These are phyloP conservation scores for Chondrilla cf. caribensis DNA, from an alignment of 37 sponge, comb jelly and placozoan genomes.

Conservation along the genomic window DNA sequence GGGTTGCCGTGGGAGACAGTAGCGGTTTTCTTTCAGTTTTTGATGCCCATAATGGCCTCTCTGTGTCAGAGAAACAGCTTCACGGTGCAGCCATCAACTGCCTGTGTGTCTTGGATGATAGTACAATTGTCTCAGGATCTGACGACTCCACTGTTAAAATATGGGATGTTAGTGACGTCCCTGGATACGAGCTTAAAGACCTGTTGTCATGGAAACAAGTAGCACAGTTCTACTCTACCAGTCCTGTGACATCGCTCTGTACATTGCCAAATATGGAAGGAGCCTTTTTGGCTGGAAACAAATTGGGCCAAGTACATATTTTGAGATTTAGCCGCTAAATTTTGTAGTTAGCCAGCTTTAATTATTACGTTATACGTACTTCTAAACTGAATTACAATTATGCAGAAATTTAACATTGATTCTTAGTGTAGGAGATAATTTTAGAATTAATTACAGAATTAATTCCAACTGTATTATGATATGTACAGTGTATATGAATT, in stretches of 20 bases:
- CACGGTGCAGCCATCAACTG: constrained; percentile 51
- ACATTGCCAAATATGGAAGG: background rate
- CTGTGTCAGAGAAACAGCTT: constrained; percentile 38
- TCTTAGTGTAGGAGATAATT: too few species aligned
- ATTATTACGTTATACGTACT: background rate
- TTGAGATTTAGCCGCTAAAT: background rate
- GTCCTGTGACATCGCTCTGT: constrained; percentile 40
- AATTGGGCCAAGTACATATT: constrained; percentile 11
- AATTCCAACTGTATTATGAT: too few species aligned
- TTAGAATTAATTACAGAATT: too few species aligned
- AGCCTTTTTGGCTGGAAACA: background rate
- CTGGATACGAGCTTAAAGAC: background rate
- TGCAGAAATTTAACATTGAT: too few species aligned
- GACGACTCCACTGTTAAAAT: constrained; percentile 78
- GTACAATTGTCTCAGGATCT: constrained; percentile 63
- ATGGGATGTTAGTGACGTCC: constrained; percentile 46
- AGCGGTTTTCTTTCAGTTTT: constrained; percentile 27
- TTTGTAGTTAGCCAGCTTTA: background rate
- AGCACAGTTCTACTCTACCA: constrained; percentile 67
- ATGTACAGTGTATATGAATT: too few species aligned
- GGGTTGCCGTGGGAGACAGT: constrained; percentile 62
- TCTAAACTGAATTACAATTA: background rate
- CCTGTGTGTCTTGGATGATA: constrained; percentile 5
- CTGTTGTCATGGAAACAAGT: constrained; percentile 32
- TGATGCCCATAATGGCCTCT: background rate